Evolutionary conservation across 2,888 invertebrate species (phyloP).

Genomic region (Macrosoma leucophasiata): DNA sequence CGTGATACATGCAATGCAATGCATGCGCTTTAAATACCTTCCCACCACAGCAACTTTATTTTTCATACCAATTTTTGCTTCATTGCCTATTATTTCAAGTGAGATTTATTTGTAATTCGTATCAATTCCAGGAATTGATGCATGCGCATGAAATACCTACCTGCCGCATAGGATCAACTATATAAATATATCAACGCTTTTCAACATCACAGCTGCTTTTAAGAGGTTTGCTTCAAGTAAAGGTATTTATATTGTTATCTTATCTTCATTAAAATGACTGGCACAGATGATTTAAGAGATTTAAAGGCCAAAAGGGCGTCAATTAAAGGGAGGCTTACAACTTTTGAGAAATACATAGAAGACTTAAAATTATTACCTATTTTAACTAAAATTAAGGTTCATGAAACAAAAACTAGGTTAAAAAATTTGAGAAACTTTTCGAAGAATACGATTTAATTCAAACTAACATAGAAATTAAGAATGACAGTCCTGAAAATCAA

Average conservation of each 20-base stretch:
- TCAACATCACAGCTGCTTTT: constrained; percentile 5
- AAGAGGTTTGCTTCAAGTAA: constrained; percentile 5
- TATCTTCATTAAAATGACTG: constrained; percentile 2
- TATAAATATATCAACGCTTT: too few species aligned
- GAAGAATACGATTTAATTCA: constrained; percentile 8
- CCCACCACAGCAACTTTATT: too few species aligned
- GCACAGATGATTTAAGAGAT: constrained; percentile 5
- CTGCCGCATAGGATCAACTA: too few species aligned
- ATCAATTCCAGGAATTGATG: too few species aligned
- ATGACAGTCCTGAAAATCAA: constrained; percentile 7
- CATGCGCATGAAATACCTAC: too few species aligned
- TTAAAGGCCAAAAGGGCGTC: constrained; percentile 4
- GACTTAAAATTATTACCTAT: constrained; percentile 2
- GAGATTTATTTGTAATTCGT: too few species aligned
- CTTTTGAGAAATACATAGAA: constrained; percentile 6
- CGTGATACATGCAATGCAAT: too few species aligned
- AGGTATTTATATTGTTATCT: constrained; percentile 4
- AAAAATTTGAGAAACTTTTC: constrained; percentile 5
- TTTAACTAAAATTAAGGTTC: constrained; percentile 2
- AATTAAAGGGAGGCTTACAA: constrained; percentile 7
- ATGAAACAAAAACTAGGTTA: constrained; percentile 5
- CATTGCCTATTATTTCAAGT: too few species aligned
- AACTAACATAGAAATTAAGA: constrained; percentile 6
- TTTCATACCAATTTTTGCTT: too few species aligned
- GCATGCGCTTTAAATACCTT: too few species aligned